Percentiles rank a stretch among this genome's conserved stretches.
These are phyloP conservation scores for Diplodus sargus DNA, from an alignment of 2,797 vertebrate genomes.

Conservation along the genomic window DNA sequence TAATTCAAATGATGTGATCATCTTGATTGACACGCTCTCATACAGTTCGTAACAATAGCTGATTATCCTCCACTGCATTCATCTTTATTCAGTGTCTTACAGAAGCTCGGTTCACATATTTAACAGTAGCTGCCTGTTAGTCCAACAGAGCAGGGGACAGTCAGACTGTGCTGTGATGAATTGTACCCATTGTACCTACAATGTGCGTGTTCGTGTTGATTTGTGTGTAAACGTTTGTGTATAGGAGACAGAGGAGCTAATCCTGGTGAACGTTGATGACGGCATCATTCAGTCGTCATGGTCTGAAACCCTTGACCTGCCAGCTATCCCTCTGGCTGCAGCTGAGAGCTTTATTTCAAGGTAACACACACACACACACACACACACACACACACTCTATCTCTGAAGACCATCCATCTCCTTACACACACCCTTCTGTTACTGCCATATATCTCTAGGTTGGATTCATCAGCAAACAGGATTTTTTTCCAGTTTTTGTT, in stretches of 20 bases:
- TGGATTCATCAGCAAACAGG: too few species aligned
- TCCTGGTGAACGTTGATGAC: slow-evolving; percentile 92
- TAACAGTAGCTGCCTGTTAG: slow-evolving; percentile 56
- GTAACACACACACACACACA: slow-evolving; percentile 71
- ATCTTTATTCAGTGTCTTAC: slow-evolving; percentile 48
- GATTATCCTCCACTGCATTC: slow-evolving; percentile 36
- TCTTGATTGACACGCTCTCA: slow-evolving; percentile 1
- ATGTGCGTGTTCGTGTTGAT: slow-evolving; percentile 8
- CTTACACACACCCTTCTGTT: too few species aligned
- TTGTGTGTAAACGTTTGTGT: slow-evolving; percentile 9
- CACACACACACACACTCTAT: neutral
- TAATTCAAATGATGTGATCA: neutral
- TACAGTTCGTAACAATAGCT: slow-evolving; percentile 34
- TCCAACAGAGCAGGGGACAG: slow-evolving; percentile 28
- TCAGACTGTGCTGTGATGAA: slow-evolving; percentile 35
- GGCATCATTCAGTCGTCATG: slow-evolving; percentile 86
- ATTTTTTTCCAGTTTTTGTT: too few species aligned
- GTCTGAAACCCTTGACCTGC: slow-evolving; percentile 78
- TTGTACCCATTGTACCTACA: slow-evolving; percentile 37
- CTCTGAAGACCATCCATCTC: too few species aligned
- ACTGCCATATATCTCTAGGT: too few species aligned
- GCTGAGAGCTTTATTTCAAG: slow-evolving; percentile 90
- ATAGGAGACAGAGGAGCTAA: slow-evolving; percentile 94
- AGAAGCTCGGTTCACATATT: slow-evolving; percentile 47
- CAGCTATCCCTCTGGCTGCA: slow-evolving; percentile 87